These are phyloP conservation scores for Zygogramma bicolorata DNA, from an alignment of 2,888 invertebrate species.

Conservation along the genomic window DNA sequence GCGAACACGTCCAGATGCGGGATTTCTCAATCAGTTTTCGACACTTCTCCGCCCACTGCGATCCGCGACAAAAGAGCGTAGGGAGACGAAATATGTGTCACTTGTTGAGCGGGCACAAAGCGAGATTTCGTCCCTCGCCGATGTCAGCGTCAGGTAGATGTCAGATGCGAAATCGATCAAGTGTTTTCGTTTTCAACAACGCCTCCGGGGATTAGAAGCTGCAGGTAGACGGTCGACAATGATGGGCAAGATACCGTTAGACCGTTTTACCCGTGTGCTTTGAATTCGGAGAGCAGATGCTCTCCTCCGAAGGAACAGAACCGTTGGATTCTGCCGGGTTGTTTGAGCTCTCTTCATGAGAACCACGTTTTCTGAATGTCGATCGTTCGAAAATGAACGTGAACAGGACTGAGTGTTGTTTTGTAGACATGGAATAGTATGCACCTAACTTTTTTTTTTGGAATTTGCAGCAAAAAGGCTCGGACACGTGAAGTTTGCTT, in stretches of 20 bases:
- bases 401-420: not conserved
- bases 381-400: not conserved
- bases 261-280: not conserved
- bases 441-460: no score
- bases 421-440: no score
- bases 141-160: not conserved
- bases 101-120: conserved; percentile 3
- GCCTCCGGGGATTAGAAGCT: conserved; percentile 27
- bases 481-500: no score
- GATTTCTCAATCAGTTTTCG: not conserved
- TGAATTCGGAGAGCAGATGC: not conserved
- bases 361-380: not conserved
- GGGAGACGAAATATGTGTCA: conserved; percentile 5
- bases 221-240: conserved; percentile 25
- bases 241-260: not conserved
- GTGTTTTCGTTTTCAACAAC: conserved; percentile 32
- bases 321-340: not conserved
- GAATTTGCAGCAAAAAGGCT: no score
- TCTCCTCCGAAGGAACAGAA: not conserved
- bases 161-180: conserved; percentile 39
- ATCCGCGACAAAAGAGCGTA: not conserved
- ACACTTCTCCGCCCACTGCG: not conserved
- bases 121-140: not conserved
- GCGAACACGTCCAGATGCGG: not conserved
- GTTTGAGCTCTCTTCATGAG: not conserved